Evolutionary conservation across 2,888 invertebrate genomes (phyloP).

Genomic region (Heteromyza rotundicornis): DNA sequence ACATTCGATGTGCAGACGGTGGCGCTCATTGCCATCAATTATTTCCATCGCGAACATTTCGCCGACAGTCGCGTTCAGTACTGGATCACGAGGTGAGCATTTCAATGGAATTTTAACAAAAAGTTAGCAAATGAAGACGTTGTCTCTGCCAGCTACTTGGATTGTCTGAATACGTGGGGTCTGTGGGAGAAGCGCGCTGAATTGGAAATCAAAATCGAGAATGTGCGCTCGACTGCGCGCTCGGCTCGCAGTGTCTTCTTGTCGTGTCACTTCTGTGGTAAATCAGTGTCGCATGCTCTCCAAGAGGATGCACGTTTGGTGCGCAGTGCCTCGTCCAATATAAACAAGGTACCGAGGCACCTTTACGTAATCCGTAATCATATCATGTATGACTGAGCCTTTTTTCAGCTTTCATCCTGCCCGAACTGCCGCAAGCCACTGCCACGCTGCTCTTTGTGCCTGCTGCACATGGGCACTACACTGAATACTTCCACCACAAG

Average conservation of each 20-base stretch:
- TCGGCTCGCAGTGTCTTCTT: conserved; percentile 77
- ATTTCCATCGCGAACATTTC: conserved; percentile 75
- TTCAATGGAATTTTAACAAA: neutral
- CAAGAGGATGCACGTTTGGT: conserved; percentile 70
- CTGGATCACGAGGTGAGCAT: conserved; percentile 72
- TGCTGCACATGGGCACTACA: conserved; percentile 89
- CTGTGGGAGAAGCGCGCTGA: conserved; percentile 89
- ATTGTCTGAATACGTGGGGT: conserved; percentile 86
- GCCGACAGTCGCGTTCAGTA: conserved; percentile 68
- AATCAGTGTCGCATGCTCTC: conserved; percentile 83
- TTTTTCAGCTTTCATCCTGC: conserved; percentile 88
- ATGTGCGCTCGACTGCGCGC: conserved; percentile 64
- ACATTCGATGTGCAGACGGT: conserved; percentile 93
- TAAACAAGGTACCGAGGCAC: conserved; percentile 57
- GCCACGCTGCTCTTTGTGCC: conserved; percentile 92
- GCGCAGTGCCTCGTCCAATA: conserved; percentile 57
- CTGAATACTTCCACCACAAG: conserved; percentile 52
- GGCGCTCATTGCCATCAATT: conserved; percentile 78
- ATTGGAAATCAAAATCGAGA: conserved; percentile 82
- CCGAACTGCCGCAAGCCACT: conserved; percentile 94
- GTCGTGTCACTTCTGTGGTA: conserved; percentile 94
- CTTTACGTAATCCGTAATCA: too few species aligned
- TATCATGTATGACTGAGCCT: too few species aligned
- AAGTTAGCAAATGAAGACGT: neutral
- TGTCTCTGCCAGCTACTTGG: conserved; percentile 72